phyloP scores from a whole-genome alignment of 2,888 invertebrate species.

The Ditylenchus weischeri region DNA sequence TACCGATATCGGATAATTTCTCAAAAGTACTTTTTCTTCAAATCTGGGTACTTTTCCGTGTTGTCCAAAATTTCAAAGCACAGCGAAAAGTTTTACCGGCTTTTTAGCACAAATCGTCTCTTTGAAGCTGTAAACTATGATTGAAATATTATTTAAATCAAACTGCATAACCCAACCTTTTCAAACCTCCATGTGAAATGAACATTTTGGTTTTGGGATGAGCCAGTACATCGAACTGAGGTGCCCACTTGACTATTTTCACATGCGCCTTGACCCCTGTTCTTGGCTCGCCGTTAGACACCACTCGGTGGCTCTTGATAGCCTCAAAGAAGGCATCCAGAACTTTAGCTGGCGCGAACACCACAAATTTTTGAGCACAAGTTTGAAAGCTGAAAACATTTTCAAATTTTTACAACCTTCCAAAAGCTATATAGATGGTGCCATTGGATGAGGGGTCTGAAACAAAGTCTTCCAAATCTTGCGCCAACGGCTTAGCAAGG shows the following conservation, averaged over 20 bases:
- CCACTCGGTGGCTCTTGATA: conserved; percentile 18
- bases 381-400: no score
- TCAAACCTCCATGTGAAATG: conserved; percentile 35
- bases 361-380: background rate
- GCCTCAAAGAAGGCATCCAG: conserved; percentile 22
- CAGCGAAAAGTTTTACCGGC: no score
- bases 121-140: conserved; percentile 18
- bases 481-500: conserved; percentile 1
- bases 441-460: conserved; percentile 13
- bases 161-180: conserved; percentile 28
- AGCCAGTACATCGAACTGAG: conserved; percentile 24
- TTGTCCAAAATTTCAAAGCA: no score
- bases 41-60: no score
- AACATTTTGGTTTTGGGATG: conserved; percentile 31
- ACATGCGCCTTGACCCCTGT: conserved; percentile 17
- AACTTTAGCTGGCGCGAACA: conserved; percentile 8
- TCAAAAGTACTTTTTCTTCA: no score
- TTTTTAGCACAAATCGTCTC: conserved; percentile 21
- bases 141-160: background rate
- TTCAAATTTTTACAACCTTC: conserved; percentile 4
- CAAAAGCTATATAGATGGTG: conserved; percentile 34
- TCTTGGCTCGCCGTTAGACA: conserved; percentile 17
- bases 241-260: conserved; percentile 18
- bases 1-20: no score
- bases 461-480: conserved; percentile 20